Evolutionary conservation across 2,113 vertebrate genomes (phyloP), one percentile per base, ranked within the genome.

Genomic region (Polypterus senegalus): DNA sequence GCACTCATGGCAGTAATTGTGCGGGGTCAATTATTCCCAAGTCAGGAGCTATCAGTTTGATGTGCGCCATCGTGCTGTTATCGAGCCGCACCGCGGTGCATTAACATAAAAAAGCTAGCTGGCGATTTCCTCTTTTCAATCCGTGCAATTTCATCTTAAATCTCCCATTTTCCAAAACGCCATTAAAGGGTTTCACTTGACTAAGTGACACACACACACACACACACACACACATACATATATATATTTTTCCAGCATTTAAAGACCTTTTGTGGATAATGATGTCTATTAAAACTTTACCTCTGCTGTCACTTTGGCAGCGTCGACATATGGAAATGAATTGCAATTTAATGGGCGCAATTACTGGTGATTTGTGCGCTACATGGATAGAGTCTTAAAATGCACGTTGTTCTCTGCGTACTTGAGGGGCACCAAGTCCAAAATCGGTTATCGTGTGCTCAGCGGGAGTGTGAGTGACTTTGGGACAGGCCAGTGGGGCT

Each of bases 1-100:
- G 76, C 74, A 67, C 76, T 85, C 75, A 81, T 73, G 77, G 79
- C 79, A 82, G 84, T 85, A 80, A 85, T 83, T 80, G 81, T 85
- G 81, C 79, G 76, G 88, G 91, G 87, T 93, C 89, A 92, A 88
- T 86, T 87, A 90, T 88, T 89, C 87, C 88, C 88, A 88, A 85
- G 81, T 81, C 81, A 78, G 74, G 79, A 84, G 85, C 85, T 79
- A 80, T 86, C 81, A 79, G 72, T 80, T 80, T 83, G 85, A 86
- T 82, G 76, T 73, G 65, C 80, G 81, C 73, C 77, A 86, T 83
- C 81, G 75, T 76, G 79, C 75, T 75, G 81, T 82, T 74, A 71
- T 80, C 73, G 81, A 83, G 76, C 76, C 66, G 77, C 76, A 77
- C 80, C 81, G 81, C 71, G 78, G 77, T 76, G 71, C 77, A 80